phyloP scores from a whole-genome alignment of 2,888 invertebrate genomes.

The Trichogramma dendrolimi region DNA sequence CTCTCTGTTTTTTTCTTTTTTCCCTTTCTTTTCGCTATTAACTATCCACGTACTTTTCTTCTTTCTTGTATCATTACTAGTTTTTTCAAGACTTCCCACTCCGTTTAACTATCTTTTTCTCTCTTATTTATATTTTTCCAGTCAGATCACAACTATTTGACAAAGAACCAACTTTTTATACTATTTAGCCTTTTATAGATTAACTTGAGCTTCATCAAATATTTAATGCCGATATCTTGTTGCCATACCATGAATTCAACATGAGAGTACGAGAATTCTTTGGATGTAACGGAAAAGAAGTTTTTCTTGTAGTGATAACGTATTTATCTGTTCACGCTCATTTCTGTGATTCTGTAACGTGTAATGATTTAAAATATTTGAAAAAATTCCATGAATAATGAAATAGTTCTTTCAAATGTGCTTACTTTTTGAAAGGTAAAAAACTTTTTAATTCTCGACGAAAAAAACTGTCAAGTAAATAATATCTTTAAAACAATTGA shows the following conservation, averaged over 20 bases:
- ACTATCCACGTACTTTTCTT: constrained; percentile 34
- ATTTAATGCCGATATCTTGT: constrained; percentile 42
- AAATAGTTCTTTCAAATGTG: no score
- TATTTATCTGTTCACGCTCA: constrained; percentile 31
- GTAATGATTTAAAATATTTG: no score
- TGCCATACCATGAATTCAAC: no score
- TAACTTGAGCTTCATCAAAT: constrained; percentile 51
- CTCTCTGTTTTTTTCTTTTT: constrained; percentile 19
- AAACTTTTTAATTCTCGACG: no score
- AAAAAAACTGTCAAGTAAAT: no score
- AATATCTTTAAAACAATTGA: no score
- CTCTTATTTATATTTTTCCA: constrained; percentile 2
- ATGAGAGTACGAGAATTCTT: no score
- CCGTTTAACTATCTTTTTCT: constrained; percentile 23
- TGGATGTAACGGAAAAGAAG: constrained; percentile 34
- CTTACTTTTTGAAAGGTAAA: no score
- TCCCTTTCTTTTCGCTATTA: constrained; percentile 28
- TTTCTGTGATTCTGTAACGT: no score
- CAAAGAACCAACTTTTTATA: background rate
- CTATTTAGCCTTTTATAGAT: constrained; percentile 33
- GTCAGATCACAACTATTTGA: constrained; percentile 8
- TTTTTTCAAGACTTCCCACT: constrained; percentile 17
- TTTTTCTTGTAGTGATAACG: constrained; percentile 39
- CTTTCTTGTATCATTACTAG: constrained; percentile 26
- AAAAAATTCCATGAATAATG: no score